These are phyloP conservation scores for Anastrepha obliqua DNA, from an alignment of 1,140 invertebrate genomes.

Conservation along the genomic window DNA sequence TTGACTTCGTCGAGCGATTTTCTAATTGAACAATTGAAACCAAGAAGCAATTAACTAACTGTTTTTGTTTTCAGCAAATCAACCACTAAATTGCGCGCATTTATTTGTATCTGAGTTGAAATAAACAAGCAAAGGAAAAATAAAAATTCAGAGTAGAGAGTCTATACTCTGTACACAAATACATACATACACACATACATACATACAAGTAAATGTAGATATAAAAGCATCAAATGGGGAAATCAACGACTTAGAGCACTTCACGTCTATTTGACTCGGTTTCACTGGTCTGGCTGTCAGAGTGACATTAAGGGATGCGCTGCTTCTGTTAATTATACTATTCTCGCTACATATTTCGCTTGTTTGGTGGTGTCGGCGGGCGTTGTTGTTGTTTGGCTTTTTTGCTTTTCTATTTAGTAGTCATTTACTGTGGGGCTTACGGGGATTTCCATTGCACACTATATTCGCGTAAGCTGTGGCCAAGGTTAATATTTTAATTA, in stretches of 20 bases:
- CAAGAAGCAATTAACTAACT: background rate
- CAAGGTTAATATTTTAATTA: conserved; percentile 49
- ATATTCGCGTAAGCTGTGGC: conserved; percentile 20
- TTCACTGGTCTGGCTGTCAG: background rate
- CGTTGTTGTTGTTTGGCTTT: background rate
- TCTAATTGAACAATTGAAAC: no score
- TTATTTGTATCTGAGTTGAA: background rate
- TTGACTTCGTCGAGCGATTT: no score
- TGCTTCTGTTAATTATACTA: background rate
- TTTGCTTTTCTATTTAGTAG: background rate
- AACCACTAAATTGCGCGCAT: background rate
- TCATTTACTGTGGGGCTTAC: background rate
- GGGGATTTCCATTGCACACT: background rate
- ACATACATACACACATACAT: background rate
- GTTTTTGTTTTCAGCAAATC: background rate
- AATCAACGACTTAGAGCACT: conserved; percentile 24
- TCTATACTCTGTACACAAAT: no score
- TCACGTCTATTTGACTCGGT: background rate
- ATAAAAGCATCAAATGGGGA: background rate
- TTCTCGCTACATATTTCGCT: background rate
- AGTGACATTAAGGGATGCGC: conserved; percentile 19
- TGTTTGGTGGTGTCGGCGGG: background rate
- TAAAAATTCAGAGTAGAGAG: background rate
- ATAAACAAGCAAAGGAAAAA: background rate
- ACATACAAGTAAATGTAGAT: background rate